Percentiles rank a stretch among this genome's conserved stretches.
Evolutionary conservation across 2,113 vertebrate genomes (phyloP).

Genomic region (Thermophis baileyi): DNA sequence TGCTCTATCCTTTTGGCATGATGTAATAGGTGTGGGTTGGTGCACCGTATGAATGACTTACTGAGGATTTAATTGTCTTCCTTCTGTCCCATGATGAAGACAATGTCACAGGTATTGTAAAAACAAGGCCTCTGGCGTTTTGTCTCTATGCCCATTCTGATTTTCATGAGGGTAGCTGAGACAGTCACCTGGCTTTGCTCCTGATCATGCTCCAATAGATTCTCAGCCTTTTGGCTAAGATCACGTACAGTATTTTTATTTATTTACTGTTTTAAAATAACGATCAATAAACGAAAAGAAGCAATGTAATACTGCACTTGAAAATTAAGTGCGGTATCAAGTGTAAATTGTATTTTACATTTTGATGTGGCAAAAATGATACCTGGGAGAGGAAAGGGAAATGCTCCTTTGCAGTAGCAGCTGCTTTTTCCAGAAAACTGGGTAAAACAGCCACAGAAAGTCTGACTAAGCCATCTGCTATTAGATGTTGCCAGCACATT

Average conservation of each 20-base stretch:
- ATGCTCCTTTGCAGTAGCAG: background rate
- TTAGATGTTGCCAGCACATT: background rate
- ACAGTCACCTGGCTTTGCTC: background rate
- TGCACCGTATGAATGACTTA: background rate
- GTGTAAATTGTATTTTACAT: background rate
- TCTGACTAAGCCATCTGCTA: background rate
- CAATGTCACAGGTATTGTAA: background rate
- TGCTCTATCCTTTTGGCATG: background rate
- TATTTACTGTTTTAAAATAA: background rate
- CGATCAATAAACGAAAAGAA: background rate
- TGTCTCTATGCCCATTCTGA: background rate
- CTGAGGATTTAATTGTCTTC: background rate
- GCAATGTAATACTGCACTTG: background rate
- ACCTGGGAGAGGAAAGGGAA: background rate
- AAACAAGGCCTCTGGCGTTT: background rate
- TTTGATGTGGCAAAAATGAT: background rate
- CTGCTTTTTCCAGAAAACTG: background rate
- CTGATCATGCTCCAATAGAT: background rate
- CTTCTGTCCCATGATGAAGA: background rate
- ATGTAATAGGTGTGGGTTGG: background rate
- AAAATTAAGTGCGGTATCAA: background rate
- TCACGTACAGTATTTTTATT: background rate
- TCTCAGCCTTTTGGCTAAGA: background rate
- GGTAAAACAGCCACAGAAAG: background rate
- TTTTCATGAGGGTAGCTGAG: background rate